These are phyloP conservation scores for Pangasianodon gigas DNA, from an alignment of 2,113 vertebrate genomes.

Conservation along the genomic window DNA sequence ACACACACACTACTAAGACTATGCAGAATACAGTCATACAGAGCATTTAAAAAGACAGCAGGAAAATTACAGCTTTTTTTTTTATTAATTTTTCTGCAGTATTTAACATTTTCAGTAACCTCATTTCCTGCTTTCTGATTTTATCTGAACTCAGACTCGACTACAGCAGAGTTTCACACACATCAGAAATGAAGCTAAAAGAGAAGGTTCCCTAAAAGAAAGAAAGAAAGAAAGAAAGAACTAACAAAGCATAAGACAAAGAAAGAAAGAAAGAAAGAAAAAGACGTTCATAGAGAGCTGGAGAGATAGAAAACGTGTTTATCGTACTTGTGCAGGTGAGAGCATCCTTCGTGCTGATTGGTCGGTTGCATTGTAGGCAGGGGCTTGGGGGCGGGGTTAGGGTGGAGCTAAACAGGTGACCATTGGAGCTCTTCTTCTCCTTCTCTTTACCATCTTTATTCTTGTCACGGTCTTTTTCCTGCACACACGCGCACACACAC, in stretches of 20 bases:
- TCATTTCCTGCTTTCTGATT: background rate
- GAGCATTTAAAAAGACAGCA: background rate
- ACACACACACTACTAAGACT: background rate
- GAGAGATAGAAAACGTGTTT: conserved; percentile 43
- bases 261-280: background rate
- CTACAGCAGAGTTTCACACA: background rate
- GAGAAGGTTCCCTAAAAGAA: too few relatives aligned
- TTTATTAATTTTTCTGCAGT: too few relatives aligned
- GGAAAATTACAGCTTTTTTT: background rate
- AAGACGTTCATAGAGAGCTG: background rate
- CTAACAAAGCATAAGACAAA: fast-evolving
- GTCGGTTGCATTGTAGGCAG: conserved; percentile 82
- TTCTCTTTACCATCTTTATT: conserved; percentile 84
- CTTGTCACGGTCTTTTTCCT: conserved; percentile 86
- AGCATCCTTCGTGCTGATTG: conserved; percentile 79
- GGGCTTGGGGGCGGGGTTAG: conserved; percentile 65
- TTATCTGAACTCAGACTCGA: background rate
- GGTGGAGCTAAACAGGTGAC: conserved; percentile 77
- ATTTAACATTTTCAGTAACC: background rate
- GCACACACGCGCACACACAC: conserved; percentile 36
- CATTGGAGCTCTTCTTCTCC: conserved; percentile 80
- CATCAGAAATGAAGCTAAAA: background rate
- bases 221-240: background rate
- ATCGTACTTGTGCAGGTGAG: conserved; percentile 85
- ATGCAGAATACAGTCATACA: background rate